These are phyloP conservation scores for Fratercula arctica DNA, from an alignment of 2,797 vertebrate species.

Conservation along the genomic window DNA sequence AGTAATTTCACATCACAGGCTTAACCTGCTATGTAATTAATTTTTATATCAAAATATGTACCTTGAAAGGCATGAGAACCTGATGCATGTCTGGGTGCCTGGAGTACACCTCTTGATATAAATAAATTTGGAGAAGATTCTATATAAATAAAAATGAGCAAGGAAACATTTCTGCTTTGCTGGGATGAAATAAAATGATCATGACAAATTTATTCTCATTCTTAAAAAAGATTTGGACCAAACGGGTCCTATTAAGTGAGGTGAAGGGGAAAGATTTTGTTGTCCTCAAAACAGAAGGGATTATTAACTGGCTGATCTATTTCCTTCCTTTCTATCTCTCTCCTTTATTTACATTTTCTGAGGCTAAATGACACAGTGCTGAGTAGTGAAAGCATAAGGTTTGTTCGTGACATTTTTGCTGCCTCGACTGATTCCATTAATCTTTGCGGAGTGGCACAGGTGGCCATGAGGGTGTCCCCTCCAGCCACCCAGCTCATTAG, in stretches of 20 bases:
- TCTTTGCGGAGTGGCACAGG: constrained; percentile 8
- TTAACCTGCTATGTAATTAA: neutral
- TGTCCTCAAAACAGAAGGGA: neutral
- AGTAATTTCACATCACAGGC: neutral
- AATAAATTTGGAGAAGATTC: neutral
- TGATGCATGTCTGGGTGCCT: neutral
- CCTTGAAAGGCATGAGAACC: neutral
- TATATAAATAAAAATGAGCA: neutral
- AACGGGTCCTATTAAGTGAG: neutral
- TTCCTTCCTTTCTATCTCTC: neutral
- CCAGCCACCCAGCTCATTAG: constrained; percentile 10
- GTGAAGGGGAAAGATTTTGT: neutral
- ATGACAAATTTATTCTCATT: neutral
- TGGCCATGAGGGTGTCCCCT: neutral
- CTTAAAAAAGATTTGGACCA: neutral
- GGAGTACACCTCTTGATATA: neutral
- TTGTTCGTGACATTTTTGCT: constrained; percentile 39
- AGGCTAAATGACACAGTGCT: neutral
- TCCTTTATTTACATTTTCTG: constrained; percentile 36
- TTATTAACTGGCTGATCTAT: constrained; percentile 20
- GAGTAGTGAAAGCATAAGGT: constrained; percentile 16
- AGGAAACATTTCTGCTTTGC: neutral
- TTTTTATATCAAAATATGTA: neutral
- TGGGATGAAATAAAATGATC: neutral
- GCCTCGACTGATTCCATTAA: constrained; percentile 23